A percentile compares a stretch with the other conserved stretches of the same genome.
Conservation (phyloP, 2,888 invertebrate species). For the Stenotaenia linearis region DNA sequence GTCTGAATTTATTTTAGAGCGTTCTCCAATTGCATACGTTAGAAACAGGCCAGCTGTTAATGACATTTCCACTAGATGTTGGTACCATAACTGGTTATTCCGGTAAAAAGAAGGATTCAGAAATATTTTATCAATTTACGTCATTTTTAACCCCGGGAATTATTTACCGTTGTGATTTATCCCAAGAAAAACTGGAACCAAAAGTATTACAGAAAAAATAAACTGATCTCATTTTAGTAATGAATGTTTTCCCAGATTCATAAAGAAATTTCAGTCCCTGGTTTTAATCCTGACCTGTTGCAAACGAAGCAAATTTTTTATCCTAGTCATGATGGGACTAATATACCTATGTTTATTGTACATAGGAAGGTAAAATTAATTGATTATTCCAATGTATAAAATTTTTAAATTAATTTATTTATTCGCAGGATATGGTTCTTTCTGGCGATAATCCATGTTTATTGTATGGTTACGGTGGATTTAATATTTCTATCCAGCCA, state of each 20-base stretch:
- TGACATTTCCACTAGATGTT: constrained; percentile 72
- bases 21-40: constrained; percentile 74
- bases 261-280: constrained; percentile 76
- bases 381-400: background rate
- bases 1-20: constrained; percentile 55
- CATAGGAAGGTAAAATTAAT: constrained; percentile 45
- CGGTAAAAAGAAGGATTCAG: constrained; percentile 74
- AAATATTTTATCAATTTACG: constrained; percentile 89
- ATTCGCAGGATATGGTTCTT: constrained; percentile 55
- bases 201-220: constrained; percentile 50
- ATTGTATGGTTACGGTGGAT: constrained; percentile 95
- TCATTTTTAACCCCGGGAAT: constrained; percentile 86
- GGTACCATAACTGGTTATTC: constrained; percentile 80
- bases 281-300: constrained; percentile 70
- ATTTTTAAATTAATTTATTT: constrained; percentile 34
- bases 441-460: constrained; percentile 75
- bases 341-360: constrained; percentile 90
- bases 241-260: constrained; percentile 59
- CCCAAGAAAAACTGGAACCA: constrained; percentile 54
- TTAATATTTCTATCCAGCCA: constrained; percentile 87
- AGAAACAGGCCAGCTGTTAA: constrained; percentile 63
- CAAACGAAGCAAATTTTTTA: constrained; percentile 88
- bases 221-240: background rate
- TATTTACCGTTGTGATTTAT: constrained; percentile 81
- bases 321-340: constrained; percentile 83